Conservation (phyloP, 2,113 vertebrate genomes). For the Oriolus oriolus region DNA sequence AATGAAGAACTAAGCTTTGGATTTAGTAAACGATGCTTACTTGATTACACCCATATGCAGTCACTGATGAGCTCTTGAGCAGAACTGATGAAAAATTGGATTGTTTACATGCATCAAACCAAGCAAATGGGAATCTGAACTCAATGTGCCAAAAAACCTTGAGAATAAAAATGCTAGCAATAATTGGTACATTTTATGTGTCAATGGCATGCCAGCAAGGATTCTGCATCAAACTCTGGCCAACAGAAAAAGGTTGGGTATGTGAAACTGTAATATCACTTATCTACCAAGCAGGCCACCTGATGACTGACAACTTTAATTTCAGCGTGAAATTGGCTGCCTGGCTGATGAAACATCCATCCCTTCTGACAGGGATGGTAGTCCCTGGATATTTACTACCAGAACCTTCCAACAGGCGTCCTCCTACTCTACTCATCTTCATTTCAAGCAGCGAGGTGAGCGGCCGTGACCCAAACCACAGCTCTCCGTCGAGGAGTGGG, state of each 20-base stretch:
- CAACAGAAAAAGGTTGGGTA: not conserved
- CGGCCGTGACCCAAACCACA: not conserved
- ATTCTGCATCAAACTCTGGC: conserved; percentile 27
- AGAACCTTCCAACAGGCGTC: not conserved
- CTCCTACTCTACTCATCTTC: not conserved
- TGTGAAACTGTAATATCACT: conserved; percentile 52
- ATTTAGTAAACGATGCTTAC: conserved; percentile 43
- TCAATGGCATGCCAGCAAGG: not conserved
- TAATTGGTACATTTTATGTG: conserved; percentile 33
- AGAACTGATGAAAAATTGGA: conserved; percentile 59
- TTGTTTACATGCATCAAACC: conserved; percentile 50
- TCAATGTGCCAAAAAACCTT: conserved; percentile 22
- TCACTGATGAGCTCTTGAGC: conserved; percentile 48
- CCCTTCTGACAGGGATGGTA: conserved; percentile 40
- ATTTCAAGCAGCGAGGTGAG: not conserved
- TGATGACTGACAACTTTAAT: conserved; percentile 73
- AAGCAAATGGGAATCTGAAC: conserved; percentile 31
- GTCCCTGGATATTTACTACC: conserved; percentile 33
- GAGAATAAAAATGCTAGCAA: conserved; percentile 28
- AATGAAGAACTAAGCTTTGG: conserved; percentile 6
- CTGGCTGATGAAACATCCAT: conserved; percentile 53
- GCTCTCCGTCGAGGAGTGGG: not conserved
- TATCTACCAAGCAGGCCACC: conserved; percentile 55
- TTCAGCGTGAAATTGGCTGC: conserved; percentile 71
- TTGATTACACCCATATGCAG: conserved; percentile 50